Base-by-base conservation (phyloP, 2,888 invertebrate genomes). In the Chouioia cunea region DNA sequence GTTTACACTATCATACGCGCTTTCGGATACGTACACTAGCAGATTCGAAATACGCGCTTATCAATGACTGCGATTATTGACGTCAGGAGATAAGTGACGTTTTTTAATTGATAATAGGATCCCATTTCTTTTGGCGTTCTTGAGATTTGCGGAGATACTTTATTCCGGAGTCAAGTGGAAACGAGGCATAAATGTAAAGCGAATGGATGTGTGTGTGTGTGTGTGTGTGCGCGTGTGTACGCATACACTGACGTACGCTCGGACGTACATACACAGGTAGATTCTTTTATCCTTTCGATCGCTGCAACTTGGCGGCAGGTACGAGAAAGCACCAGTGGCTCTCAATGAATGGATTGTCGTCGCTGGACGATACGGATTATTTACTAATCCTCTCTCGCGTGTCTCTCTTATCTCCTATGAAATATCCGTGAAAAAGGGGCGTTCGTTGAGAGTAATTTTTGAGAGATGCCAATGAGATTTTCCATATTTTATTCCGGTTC, bases 301-400 rank as follows among this genome's bases (percentile, higher is more conserved):
- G 10, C 54, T 62, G 56, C 53, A 10, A 27, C 53, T 36, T 77
- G 67, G 67, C 50, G 71, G 77, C 80, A 80, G 80, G 79, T 79
- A 80, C 77, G 78, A 76, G 77, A 78, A 76, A 79, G 79, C 77
- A 79, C 77, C 80, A 81, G 80, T 77, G 79, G 62, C 70, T 76
- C 80, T 80, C 80, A 80, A 78, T 36, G 14, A 3, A 36, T 53
- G 23, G 14, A 54, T 23, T 62, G 10, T 8, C 36, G 36, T 36
- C 10, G n/a, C n/a, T 58, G 53, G 59, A 36, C 46, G 27, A 16
- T 57, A 46, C 43, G 43, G 43, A 23, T 22, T 52, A 53, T 70
- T 54, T n/a, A n/a, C n/a, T n/a, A n/a, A n/a, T 65, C 53, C 48
- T 23, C 15, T 6, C 4, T 64, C 64, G 52, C 62, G 54, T 57